Evolutionary conservation across 2,113 vertebrate species (phyloP).

Genomic region (Xenopus borealis): DNA sequence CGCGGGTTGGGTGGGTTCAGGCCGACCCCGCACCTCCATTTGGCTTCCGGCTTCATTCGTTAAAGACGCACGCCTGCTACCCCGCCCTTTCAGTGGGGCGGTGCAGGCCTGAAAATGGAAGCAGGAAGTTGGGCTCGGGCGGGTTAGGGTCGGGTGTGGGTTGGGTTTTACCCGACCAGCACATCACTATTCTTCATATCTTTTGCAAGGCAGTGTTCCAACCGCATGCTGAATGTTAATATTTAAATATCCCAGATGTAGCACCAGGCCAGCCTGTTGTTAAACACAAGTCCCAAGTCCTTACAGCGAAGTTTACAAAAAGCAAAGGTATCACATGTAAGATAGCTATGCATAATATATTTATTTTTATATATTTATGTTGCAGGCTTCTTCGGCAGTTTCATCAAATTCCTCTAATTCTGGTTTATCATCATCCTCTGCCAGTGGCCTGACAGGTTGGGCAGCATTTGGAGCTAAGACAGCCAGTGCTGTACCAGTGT

Average conservation of each 20-base stretch:
- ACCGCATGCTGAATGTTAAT: neutral
- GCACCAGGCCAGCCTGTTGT: neutral
- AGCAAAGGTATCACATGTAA: no score
- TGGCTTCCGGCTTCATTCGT: no score
- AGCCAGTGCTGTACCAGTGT: constrained; percentile 71
- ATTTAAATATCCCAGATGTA: neutral
- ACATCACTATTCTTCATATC: neutral
- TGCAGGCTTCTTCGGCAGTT: constrained; percentile 72
- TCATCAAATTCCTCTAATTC: constrained; percentile 77
- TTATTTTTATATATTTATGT: constrained; percentile 28
- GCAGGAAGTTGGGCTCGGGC: no score
- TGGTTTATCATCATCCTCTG: constrained; percentile 72
- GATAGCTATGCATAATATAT: neutral
- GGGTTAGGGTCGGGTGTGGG: no score
- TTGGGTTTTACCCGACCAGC: no score
- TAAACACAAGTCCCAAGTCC: no score
- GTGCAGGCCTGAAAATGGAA: no score
- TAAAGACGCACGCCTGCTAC: no score
- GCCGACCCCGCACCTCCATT: no score
- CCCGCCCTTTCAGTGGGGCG: no score
- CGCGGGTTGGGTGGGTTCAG: no score
- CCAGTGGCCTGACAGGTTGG: constrained; percentile 91
- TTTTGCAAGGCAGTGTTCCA: constrained; percentile 5
- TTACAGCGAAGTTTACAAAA: neutral
- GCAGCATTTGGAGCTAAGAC: constrained; percentile 95